Conservation (phyloP, 1,140 invertebrate genomes). For the Charaxes varanes region DNA sequence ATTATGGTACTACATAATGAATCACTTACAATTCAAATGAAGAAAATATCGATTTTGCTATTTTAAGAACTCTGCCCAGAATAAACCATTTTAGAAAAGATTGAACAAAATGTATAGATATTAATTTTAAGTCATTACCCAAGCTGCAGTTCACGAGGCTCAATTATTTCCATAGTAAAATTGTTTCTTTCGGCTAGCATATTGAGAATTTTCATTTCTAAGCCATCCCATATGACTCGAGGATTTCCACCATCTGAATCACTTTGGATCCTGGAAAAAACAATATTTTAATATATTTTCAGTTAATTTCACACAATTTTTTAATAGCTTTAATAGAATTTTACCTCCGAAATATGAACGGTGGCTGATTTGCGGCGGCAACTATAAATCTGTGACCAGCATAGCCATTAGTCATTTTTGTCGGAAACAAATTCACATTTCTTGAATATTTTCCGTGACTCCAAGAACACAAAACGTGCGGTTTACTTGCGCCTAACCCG, state of each 20-base stretch:
- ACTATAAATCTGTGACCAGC: constrained; percentile 82
- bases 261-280: constrained; percentile 36
- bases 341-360: constrained; percentile 80
- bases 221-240: constrained; percentile 77
- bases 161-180: constrained; percentile 80
- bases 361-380: constrained; percentile 79
- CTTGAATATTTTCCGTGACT: constrained; percentile 76
- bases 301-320: neutral
- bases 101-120: neutral
- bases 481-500: constrained; percentile 78
- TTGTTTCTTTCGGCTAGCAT: constrained; percentile 78
- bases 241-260: constrained; percentile 61
- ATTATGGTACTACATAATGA: no score
- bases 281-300: neutral
- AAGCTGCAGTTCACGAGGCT: constrained; percentile 66
- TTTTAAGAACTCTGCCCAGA: no score
- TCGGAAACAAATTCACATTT: constrained; percentile 78
- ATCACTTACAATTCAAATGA: no score
- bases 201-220: constrained; percentile 79
- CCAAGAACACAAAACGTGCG: constrained; percentile 80
- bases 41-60: no score
- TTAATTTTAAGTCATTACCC: constrained; percentile 55
- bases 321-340: constrained; percentile 3
- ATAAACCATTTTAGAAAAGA: neutral
- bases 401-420: constrained; percentile 79